These are phyloP conservation scores for Phaenicophaeus curvirostris DNA, from an alignment of 2,797 vertebrate genomes.

Conservation along the genomic window DNA sequence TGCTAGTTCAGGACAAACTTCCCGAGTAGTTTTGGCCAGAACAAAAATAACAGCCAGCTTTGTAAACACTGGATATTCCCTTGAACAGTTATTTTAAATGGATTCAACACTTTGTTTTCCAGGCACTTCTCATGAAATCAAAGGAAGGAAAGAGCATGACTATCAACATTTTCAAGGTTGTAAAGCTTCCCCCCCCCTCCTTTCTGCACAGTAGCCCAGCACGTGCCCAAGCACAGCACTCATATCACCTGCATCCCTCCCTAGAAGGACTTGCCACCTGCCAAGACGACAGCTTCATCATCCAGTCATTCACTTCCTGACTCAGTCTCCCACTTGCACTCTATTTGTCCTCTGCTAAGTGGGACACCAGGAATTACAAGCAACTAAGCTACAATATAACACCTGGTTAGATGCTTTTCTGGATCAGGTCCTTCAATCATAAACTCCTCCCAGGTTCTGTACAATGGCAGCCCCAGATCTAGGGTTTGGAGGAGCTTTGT, in stretches of 20 bases:
- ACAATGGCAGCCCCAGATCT: accelerated
- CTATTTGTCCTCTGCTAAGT: background rate
- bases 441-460: accelerated
- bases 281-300: background rate
- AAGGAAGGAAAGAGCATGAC: background rate
- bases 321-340: background rate
- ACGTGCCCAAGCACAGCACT: background rate
- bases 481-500: background rate
- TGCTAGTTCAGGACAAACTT: background rate
- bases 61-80: background rate
- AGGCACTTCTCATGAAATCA: background rate
- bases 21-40: background rate
- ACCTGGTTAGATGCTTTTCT: background rate
- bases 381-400: background rate
- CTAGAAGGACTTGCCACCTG: background rate
- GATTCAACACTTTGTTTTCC: background rate
- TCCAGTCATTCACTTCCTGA: background rate
- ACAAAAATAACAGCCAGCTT: background rate
- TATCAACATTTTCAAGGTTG: background rate
- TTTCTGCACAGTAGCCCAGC: background rate
- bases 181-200: background rate
- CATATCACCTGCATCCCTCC: background rate
- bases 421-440: background rate
- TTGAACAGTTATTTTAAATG: background rate
- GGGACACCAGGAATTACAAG: background rate